Percentiles rank a stretch among this genome's conserved stretches.
Conservation (phyloP, 2,888 invertebrate genomes). For the Hedya salicella region DNA sequence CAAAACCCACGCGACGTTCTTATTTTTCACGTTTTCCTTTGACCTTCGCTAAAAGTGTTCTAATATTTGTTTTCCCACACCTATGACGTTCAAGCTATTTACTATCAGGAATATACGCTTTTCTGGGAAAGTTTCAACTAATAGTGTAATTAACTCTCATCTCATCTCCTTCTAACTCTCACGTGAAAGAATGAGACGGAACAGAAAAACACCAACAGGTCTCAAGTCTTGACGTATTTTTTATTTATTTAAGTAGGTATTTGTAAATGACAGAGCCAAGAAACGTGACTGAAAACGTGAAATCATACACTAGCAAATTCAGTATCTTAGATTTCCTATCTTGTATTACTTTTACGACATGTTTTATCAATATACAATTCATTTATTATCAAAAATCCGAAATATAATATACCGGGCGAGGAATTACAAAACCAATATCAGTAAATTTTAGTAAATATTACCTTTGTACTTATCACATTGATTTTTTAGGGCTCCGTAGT, state of each 20-base stretch:
- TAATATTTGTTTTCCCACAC: constrained; percentile 31
- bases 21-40: constrained; percentile 22
- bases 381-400: too few relatives aligned
- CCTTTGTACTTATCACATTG: too few relatives aligned
- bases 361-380: too few relatives aligned
- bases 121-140: neutral
- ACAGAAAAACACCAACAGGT: constrained; percentile 3
- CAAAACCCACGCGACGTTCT: neutral
- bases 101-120: neutral
- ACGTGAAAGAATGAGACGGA: neutral
- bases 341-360: too few relatives aligned
- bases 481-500: too few relatives aligned
- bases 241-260: constrained; percentile 1
- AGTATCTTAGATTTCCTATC: too few relatives aligned
- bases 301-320: too few relatives aligned
- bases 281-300: neutral
- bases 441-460: too few relatives aligned
- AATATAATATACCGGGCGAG: too few relatives aligned
- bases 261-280: neutral
- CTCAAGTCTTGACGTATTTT: constrained; percentile 4
- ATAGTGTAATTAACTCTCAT: neutral
- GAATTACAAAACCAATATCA: too few relatives aligned
- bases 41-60: constrained; percentile 27
- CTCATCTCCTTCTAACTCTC: neutral
- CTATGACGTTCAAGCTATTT: constrained; percentile 24